These are phyloP conservation scores for Dinoponera quadriceps DNA, from an alignment of 1,140 invertebrate genomes.

Conservation along the genomic window DNA sequence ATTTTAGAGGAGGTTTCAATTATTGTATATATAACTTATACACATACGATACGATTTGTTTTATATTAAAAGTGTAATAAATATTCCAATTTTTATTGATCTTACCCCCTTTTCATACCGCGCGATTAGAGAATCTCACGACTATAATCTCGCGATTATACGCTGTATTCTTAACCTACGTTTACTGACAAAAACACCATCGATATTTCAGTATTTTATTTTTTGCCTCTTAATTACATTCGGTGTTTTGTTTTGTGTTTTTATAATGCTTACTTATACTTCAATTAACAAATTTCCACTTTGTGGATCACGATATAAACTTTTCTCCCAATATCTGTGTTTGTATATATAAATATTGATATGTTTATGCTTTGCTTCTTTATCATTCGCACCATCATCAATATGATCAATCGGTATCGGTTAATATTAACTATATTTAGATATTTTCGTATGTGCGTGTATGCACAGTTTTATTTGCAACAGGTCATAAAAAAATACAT, in stretches of 20 bases:
- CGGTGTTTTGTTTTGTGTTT: too few relatives aligned
- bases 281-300: too few relatives aligned
- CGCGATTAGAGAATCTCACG: background rate
- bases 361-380: too few relatives aligned
- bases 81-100: constrained; percentile 72
- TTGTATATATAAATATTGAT: too few relatives aligned
- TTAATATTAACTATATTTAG: constrained; percentile 25
- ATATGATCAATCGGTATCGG: background rate
- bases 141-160: constrained; percentile 4
- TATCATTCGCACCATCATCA: background rate
- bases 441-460: constrained; percentile 8
- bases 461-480: constrained; percentile 13
- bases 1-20: constrained; percentile 78
- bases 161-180: constrained; percentile 11
- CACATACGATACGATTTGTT: constrained; percentile 79
- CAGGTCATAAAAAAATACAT: constrained; percentile 9
- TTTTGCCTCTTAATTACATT: background rate
- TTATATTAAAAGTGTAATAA: constrained; percentile 80
- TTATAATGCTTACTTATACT: too few relatives aligned
- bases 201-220: background rate
- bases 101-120: constrained; percentile 58
- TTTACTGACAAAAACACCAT: constrained; percentile 8
- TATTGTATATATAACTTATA: constrained; percentile 79
- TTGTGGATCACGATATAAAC: too few relatives aligned
- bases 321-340: too few relatives aligned